Evolutionary conservation across 2,113 vertebrate genomes (phyloP), one percentile per base, ranked within the genome.

Genomic region (Scytalopus superciliaris): DNA sequence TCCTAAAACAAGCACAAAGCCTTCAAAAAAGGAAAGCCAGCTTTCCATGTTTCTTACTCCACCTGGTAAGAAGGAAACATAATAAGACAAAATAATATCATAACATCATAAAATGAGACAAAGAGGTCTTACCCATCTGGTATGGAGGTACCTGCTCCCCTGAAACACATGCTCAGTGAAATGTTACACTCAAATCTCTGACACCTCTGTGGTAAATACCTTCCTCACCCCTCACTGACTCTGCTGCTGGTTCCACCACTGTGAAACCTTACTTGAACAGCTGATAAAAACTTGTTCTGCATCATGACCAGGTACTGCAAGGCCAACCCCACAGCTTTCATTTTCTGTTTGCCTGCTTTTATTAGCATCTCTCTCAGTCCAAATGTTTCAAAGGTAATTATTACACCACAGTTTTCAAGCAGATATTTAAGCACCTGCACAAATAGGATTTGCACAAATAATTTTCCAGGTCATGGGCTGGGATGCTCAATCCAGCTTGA

Each of bases 311-410:
- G 57, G 70, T 89, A 82, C 91, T 50, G 39, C 44, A 92, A 90
- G 90, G 92, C 56, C 60, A 93, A 79, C 44, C 33, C 3, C 23
- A 56, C 82, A 89, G 83, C 63, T 73, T 66, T 83, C 66, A 35
- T 53, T 47, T 69, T 24, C n/a, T 79, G 59, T 93, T 89, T 87
- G 60, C 33, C 50, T 66, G 62, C 45, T 82, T 91, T 77, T 89
- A 84, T 76, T 85, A 67, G 78, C 70, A 77, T 70, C 60, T 89
- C 49, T 90, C 77, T 55, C 44, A 76, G 75, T n/a, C 27, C 24
- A 72, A 90, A 87, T 37, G 44, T 60, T 89, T 76, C 66, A 79
- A 87, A 83, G 78, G 42, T 40, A 96, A 90, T 93, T 84, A 91
- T 84, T 73, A 87, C 45, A 84, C 79, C 66, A 81, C 40, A 16